Evolutionary conservation across 2,113 vertebrate species (phyloP).

Genomic region (Bubalus kerabau): DNA sequence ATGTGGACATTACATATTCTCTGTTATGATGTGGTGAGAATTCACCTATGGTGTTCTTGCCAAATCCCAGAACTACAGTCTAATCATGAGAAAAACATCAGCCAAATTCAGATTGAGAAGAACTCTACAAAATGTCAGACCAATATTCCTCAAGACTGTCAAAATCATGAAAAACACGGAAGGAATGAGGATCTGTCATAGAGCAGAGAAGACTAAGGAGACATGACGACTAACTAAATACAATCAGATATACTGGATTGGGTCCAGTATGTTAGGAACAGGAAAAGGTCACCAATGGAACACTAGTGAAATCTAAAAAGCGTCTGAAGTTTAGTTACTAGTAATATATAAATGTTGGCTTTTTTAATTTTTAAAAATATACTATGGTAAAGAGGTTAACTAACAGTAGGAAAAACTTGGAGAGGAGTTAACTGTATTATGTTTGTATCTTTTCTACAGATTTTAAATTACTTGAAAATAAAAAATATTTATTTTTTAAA

Average conservation of each 20-base stretch:
- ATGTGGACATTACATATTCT: not conserved
- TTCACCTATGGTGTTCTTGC: not conserved
- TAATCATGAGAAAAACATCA: not conserved
- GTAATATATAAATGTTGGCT: not conserved
- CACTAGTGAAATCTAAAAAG: not conserved
- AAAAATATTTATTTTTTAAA: not conserved
- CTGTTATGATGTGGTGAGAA: not conserved
- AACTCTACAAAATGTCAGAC: not conserved
- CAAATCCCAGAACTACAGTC: not conserved
- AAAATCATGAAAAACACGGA: conserved; percentile 1
- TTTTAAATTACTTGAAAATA: not conserved
- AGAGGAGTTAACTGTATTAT: not conserved
- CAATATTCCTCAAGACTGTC: not conserved
- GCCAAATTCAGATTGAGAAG: not conserved
- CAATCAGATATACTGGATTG: not conserved
- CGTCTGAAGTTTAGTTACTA: not conserved
- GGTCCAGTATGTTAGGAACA: not conserved
- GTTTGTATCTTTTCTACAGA: not conserved
- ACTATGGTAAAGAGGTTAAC: not conserved
- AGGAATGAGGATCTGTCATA: not conserved
- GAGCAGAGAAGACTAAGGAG: not conserved
- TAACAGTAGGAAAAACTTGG: not conserved
- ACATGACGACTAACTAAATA: not conserved
- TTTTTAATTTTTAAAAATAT: not conserved
- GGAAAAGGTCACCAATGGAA: not conserved